Conservation (phyloP, 2,888 invertebrate species). For the Luperina testacea region DNA sequence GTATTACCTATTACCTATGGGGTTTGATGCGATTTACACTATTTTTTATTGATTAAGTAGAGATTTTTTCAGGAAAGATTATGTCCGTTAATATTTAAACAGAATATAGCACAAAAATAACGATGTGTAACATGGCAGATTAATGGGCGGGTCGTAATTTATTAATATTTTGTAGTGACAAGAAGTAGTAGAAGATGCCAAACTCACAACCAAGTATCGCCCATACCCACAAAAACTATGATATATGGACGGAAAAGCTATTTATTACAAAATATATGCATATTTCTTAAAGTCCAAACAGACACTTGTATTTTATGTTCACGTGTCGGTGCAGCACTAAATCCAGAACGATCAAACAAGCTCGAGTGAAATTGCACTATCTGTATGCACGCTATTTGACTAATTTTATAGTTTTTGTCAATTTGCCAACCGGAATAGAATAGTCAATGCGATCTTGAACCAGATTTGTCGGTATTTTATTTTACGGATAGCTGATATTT, state of each 20-base stretch:
- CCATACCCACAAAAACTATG: slow-evolving; percentile 12
- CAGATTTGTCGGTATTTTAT: slow-evolving; percentile 37
- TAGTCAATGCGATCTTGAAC: slow-evolving; percentile 50
- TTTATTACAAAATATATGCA: slow-evolving; percentile 32
- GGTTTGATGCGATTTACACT: not conserved
- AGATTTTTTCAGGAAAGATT: not conserved
- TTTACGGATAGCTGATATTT: slow-evolving; percentile 16
- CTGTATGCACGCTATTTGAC: slow-evolving; percentile 59
- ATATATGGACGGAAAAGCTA: slow-evolving; percentile 19
- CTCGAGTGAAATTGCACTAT: slow-evolving; percentile 63
- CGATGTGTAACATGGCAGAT: not conserved
- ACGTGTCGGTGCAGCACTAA: slow-evolving; percentile 48
- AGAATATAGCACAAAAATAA: too few relatives aligned
- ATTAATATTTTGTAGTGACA: slow-evolving; percentile 17
- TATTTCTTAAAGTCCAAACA: slow-evolving; percentile 25
- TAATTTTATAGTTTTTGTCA: slow-evolving; percentile 63
- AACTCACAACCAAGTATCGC: not conserved
- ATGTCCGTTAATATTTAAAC: not conserved
- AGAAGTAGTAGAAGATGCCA: slow-evolving; percentile 13
- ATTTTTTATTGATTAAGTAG: not conserved
- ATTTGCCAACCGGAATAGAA: slow-evolving; percentile 65
- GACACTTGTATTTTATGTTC: slow-evolving; percentile 48
- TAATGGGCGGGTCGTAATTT: not conserved
- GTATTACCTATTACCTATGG: not conserved
- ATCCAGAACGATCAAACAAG: slow-evolving; percentile 54